Base-by-base conservation (phyloP, 2,797 vertebrate genomes). In the Anolis apletophallus region DNA sequence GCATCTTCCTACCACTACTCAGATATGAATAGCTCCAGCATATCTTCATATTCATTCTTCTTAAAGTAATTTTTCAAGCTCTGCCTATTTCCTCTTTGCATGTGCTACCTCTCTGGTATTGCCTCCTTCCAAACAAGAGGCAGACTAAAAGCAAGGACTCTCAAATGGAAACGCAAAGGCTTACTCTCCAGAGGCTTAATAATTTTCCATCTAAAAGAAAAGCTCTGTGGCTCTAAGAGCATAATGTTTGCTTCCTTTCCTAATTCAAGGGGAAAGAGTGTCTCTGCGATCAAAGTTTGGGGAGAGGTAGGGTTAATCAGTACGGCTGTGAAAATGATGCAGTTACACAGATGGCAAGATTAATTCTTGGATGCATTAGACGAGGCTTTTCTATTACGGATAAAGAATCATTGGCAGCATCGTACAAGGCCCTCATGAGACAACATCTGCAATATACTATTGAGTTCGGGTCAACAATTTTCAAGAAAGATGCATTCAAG, bases 331-430 rank as follows among this genome's bases (percentile, higher is more conserved):
- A 29, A 55, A 71, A 52, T 80, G 79, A 40, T 75, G 54, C 71
- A 40, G 29, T 77, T 57, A 71, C 64, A 69, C 36, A 78, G 64
- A 52, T 71, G 36, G 86, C n/a, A 78, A 23, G n/a, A 61, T 72
- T 72, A 78, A 87, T 83, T 82, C 64, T 77, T 77, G 40, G 64
- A 82, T 19, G 80, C 16, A 72, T 71, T 52, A 77, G 26, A 71
- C 13, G 29, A 87, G 36, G 29, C 36, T 36, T 87, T 72, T 54
- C 64, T 87, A 57, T 8, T 23, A 76, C 11, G n/a, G 79, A 76
- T 55, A 81, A 81, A 76, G 59, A 69, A 81, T 83, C 17, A 34
- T 21, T 71, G 54, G 14, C 81, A 75, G n/a, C 16, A 13, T 74
- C 54, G n/a, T 68, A 40, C 11, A 61, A 87, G 54, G 73, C 21